These are phyloP conservation scores for Camelus dromedarius DNA, from an alignment of 2,113 vertebrate genomes.

Conservation along the genomic window DNA sequence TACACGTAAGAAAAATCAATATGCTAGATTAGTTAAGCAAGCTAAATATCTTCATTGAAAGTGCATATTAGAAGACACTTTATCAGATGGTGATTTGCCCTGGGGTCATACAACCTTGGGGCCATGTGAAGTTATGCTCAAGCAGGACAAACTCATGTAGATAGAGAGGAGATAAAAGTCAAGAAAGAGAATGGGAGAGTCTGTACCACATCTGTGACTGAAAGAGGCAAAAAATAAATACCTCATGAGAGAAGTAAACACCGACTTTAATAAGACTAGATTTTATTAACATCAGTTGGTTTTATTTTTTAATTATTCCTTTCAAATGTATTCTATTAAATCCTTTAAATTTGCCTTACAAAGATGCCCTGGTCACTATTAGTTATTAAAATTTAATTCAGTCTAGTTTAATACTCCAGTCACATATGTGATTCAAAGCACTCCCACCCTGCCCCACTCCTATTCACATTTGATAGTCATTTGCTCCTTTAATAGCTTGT, in stretches of 20 bases:
- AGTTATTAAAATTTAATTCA: neutral
- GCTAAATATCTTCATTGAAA: neutral
- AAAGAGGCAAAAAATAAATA: neutral
- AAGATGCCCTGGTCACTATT: neutral
- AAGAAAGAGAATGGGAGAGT: neutral
- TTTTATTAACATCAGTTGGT: neutral
- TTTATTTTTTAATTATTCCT: slow-evolving; percentile 15
- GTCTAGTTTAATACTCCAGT: neutral
- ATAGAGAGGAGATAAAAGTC: neutral
- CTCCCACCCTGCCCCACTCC: neutral
- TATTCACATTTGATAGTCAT: neutral
- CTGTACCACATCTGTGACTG: neutral
- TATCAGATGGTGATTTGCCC: neutral
- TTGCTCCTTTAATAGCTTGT: neutral
- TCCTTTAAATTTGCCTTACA: neutral
- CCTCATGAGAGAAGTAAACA: neutral
- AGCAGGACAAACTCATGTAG: neutral
- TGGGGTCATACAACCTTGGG: neutral
- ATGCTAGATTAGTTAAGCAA: neutral
- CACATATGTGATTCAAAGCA: neutral
- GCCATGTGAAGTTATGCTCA: neutral
- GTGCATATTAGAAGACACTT: neutral
- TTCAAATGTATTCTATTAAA: neutral
- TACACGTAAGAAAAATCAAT: neutral
- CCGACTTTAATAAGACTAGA: neutral